phyloP scores from a whole-genome alignment of 2,888 invertebrate species.

The Plebejus melissa region DNA sequence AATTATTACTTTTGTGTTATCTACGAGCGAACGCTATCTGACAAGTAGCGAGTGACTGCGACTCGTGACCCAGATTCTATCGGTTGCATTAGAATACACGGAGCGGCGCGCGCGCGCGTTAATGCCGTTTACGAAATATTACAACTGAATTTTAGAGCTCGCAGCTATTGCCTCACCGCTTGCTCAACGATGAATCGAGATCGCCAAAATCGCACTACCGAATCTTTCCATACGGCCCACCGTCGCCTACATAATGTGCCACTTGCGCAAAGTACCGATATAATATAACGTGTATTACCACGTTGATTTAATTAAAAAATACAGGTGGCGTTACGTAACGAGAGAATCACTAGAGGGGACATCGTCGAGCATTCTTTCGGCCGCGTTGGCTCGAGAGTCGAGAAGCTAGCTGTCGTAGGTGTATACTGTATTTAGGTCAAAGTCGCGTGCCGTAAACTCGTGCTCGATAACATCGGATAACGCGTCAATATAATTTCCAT shows the following conservation, averaged over 20 bases:
- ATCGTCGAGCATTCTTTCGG: conserved; percentile 52
- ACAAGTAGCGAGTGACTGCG: conserved; percentile 44
- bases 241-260: neutral
- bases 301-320: neutral
- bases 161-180: conserved; percentile 65
- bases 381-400: conserved; percentile 54
- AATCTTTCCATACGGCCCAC: conserved; percentile 41
- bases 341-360: conserved; percentile 24
- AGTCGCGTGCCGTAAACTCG: conserved; percentile 55
- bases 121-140: conserved; percentile 76
- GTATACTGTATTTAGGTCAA: conserved; percentile 57
- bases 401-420: conserved; percentile 45
- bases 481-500: conserved; percentile 33
- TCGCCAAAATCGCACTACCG: conserved; percentile 53
- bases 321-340: conserved; percentile 8
- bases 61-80: conserved; percentile 69
- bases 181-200: conserved; percentile 66
- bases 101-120: conserved; percentile 69
- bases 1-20: conserved; percentile 38
- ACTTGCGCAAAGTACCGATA: conserved; percentile 9
- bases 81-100: conserved; percentile 72
- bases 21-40: conserved; percentile 44
- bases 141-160: conserved; percentile 73
- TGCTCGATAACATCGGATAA: conserved; percentile 48
- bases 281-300: neutral